phyloP scores from a whole-genome alignment of 2,797 vertebrate species.

The Spea hammondii region DNA sequence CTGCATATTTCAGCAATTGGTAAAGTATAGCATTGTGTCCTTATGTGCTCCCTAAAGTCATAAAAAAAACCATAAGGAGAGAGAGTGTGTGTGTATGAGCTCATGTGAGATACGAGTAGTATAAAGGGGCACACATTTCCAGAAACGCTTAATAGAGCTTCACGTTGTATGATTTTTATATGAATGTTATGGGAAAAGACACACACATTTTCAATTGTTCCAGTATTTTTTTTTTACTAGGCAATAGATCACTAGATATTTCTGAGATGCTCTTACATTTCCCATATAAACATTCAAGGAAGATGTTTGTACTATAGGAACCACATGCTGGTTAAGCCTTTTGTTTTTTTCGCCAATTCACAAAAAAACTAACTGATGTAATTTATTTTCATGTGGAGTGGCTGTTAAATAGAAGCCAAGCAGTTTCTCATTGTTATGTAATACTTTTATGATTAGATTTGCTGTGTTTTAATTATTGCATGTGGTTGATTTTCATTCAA shows the following conservation, averaged over 20 bases:
- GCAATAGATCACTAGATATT: constrained; percentile 42
- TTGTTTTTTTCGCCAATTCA: background rate
- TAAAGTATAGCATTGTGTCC: constrained; percentile 52
- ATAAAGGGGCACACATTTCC: constrained; percentile 24
- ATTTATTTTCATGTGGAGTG: too few species aligned
- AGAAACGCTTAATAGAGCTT: constrained; percentile 38
- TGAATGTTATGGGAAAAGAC: constrained; percentile 29
- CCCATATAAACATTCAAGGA: constrained; percentile 31
- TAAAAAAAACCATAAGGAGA: constrained; percentile 43
- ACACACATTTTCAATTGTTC: constrained; percentile 41
- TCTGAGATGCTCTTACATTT: constrained; percentile 39
- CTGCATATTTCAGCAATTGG: constrained; percentile 52
- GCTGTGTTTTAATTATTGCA: too few species aligned
- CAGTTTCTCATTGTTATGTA: too few species aligned
- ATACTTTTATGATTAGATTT: too few species aligned
- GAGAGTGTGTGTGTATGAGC: constrained; percentile 24
- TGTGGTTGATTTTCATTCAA: too few species aligned
- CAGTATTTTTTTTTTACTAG: constrained; percentile 40
- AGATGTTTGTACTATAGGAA: constrained; percentile 19
- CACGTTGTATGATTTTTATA: constrained; percentile 39
- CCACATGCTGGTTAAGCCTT: background rate
- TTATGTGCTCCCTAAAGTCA: constrained; percentile 49
- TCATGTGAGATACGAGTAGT: constrained; percentile 15
- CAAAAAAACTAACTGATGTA: too few species aligned
- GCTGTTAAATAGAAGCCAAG: too few species aligned